Base-by-base conservation (phyloP, 2,888 invertebrate genomes). In the Pyrrhosoma nymphula region DNA sequence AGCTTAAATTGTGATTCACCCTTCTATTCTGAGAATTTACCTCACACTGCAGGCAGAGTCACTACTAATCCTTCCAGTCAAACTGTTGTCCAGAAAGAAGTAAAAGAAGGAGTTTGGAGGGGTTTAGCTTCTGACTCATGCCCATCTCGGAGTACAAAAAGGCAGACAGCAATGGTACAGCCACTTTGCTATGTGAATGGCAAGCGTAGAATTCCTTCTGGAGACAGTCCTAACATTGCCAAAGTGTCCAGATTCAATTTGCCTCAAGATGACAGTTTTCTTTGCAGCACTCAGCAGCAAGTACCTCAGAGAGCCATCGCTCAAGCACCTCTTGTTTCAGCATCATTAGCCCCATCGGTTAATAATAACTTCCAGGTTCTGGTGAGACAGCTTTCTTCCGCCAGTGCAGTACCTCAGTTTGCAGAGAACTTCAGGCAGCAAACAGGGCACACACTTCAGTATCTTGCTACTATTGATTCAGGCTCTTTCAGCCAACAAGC, bases 381-480 rank as follows among this genome's bases (percentile, higher is more conserved):
- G 96, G 97, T 98, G 0, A 98, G 98, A 96, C 98, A 98, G 96
- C 97, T 98, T 20, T 97, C 98, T 4, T 97, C 97, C 14, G 97
- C 98, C 95, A 97, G 97, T 95, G 97, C 98, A 82, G 97, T 98
- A 97, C 98, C 98, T 2, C 96, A 97, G 0, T 98, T 98, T 96
- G 98, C 98, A 4, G 98, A 98, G 96, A 97, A 98, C 0, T 97
- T 98, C 96, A 98, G 98, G 95, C 98, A 98, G 96, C 98, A 98
- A 96, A 97, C 98, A 95, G 98, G 98, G 95, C 98, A 98, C 96
- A 98, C 98, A 96, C 97, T 98, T 97, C 98, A 98, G 96, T 98
- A 98, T 96, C 98, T 98, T 90, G 98, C 98, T 20, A 98, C 98
- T 0, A 97, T 98, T 95, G 97, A 98, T 0, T 98, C 98, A 14